Evolutionary conservation across 2,888 invertebrate species (phyloP).

Genomic region (Agrilus mali): DNA sequence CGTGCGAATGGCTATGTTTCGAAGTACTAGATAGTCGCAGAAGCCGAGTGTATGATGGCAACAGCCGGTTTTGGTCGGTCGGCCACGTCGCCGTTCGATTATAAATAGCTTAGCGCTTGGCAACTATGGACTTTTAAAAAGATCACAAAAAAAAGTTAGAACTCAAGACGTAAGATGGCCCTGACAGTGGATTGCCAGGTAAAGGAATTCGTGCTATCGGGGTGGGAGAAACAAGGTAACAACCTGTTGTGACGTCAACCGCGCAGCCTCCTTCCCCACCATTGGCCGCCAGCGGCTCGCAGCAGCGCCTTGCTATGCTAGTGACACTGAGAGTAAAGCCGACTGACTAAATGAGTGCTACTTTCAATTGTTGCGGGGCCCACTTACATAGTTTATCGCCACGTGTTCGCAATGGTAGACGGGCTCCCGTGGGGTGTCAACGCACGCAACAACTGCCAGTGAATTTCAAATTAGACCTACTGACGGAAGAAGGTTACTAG

Average conservation of each 20-base stretch:
- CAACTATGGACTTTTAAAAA: no score
- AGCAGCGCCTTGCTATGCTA: slow-evolving; percentile 20
- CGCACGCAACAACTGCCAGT: no score
- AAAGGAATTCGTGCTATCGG: slow-evolving; percentile 27
- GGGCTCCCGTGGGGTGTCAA: no score
- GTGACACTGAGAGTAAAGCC: slow-evolving; percentile 14
- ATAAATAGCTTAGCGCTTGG: no score
- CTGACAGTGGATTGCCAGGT: slow-evolving; percentile 34
- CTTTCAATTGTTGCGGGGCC: slow-evolving; percentile 24
- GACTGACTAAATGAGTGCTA: slow-evolving; percentile 13
- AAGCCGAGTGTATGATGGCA: no score
- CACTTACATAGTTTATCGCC: slow-evolving; percentile 26
- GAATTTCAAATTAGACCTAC: no score
- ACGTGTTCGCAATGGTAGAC: slow-evolving; percentile 12
- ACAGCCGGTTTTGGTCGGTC: no score
- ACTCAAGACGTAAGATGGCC: slow-evolving; percentile 27
- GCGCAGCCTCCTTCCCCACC: slow-evolving; percentile 17
- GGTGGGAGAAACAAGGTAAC: slow-evolving; percentile 29
- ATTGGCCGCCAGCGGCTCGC: slow-evolving; percentile 19
- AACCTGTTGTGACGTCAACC: slow-evolving; percentile 35
- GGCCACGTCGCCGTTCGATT: no score
- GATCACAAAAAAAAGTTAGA: slow-evolving; percentile 2
- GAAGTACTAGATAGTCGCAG: no score
- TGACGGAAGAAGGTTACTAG: no score
- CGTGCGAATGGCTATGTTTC: no score